Base-by-base conservation (phyloP, 2,888 invertebrate species). In the Parnassius mnemosyne region DNA sequence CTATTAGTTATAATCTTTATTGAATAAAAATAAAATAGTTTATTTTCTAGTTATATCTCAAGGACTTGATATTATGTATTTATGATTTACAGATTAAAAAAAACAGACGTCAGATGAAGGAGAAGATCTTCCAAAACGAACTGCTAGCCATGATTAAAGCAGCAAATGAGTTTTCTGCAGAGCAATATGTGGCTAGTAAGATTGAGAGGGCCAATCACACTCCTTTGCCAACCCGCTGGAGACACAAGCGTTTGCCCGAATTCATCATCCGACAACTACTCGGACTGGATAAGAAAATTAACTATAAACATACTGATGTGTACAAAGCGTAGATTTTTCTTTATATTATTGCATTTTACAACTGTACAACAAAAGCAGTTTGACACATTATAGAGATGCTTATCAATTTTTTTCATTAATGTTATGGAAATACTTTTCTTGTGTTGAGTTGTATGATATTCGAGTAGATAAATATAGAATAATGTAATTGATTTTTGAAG, bases 111-210 rank as follows among this genome's bases (percentile, higher is more conserved):
- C 87, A 95, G 76, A 92, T 92, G 53, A 97, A 95, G 78, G 97
- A 97, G 77, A 97, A 95, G 75, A 87, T 83, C 7, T 97, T 97
- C 84, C 95, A 97, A 74, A 94, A 94, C 1, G 92, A 92, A 59
- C 87, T 97, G 0, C 85, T 96, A 61, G 87, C 92, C 0, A 92
- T 95, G 79, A 93, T 96, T 11, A 94, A 94, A 79, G 87, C 93
- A 53, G 97, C 96, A 0, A 94, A 96, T 67, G 91, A 92, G 59
- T 97, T 97, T 83, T 94, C 95, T 65, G 95, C 97, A 0, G 94
- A 95, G 68, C 79, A 93, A 57, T 96, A 95, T 78, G 96, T 97
- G 0, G 81, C 89, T 0, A 92, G 93, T 20, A 94, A 94, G 73
- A 76, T 97, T 1, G 79, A 88, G 12, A 82, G 92, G 69, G 93